A percentile compares a stretch with the other conserved stretches of the same genome.
Conservation (phyloP, 2,113 vertebrate species). For the Forbesichthys papilliferus region DNA sequence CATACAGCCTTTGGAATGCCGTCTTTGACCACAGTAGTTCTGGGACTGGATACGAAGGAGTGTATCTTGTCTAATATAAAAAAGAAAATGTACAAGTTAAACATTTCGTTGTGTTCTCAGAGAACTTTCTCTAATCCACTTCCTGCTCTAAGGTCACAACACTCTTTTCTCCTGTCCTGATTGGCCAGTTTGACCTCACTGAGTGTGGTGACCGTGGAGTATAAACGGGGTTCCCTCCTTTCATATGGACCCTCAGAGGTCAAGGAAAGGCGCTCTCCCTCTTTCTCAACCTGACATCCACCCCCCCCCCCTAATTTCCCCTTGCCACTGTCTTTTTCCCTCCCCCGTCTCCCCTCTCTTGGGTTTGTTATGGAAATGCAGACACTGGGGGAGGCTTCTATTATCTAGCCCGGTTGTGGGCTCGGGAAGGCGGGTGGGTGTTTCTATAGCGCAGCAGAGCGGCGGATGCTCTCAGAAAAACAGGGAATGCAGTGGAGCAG, state of each 20-base stretch:
- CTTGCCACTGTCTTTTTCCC: slow-evolving; percentile 46
- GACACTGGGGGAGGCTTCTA: slow-evolving; percentile 46
- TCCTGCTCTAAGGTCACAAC: not conserved
- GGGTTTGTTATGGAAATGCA: slow-evolving; percentile 78
- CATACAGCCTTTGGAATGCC: too few species aligned
- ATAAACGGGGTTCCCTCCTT: slow-evolving; percentile 28
- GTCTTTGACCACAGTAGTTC: too few species aligned
- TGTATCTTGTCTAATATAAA: too few species aligned
- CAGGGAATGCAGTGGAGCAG: slow-evolving; percentile 67
- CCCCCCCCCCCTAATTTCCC: slow-evolving; percentile 46
- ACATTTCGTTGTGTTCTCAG: too few species aligned
- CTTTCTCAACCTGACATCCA: slow-evolving; percentile 7
- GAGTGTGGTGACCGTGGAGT: slow-evolving; percentile 13
- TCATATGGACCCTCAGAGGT: slow-evolving; percentile 41
- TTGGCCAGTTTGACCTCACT: slow-evolving; percentile 44
- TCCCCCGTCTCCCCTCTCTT: slow-evolving; percentile 35
- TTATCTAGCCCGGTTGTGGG: slow-evolving; percentile 62
- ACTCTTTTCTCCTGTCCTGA: slow-evolving; percentile 1
- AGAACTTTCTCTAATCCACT: not conserved
- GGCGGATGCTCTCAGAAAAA: slow-evolving; percentile 65
- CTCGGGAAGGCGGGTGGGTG: slow-evolving; percentile 36
- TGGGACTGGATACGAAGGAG: too few species aligned
- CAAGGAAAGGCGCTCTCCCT: slow-evolving; percentile 43
- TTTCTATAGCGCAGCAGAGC: slow-evolving; percentile 58
- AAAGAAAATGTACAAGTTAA: too few species aligned